Evolutionary conservation across 2,113 vertebrate genomes (phyloP).

Genomic region (Emydocephalus ijimae): DNA sequence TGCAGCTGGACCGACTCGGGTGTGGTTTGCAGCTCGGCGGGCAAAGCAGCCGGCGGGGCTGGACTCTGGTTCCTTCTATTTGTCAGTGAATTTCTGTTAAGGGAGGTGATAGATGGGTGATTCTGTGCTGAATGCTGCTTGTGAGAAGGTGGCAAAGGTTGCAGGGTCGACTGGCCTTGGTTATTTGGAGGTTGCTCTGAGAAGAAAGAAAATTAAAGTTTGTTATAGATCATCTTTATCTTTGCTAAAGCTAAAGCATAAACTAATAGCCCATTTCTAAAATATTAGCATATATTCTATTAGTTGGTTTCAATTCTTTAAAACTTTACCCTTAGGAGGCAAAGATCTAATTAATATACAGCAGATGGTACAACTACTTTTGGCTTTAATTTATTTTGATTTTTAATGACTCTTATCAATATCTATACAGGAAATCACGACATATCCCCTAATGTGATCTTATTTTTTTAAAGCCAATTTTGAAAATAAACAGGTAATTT

Average conservation of each 20-base stretch:
- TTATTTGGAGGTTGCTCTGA: conserved; percentile 87
- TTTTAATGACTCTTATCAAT: conserved; percentile 74
- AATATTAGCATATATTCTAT: conserved; percentile 74
- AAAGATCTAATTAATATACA: conserved; percentile 78
- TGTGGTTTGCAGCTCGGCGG: conserved; percentile 97
- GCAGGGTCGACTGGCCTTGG: conserved; percentile 87
- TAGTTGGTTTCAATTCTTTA: conserved; percentile 67
- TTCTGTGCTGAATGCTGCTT: conserved; percentile 85
- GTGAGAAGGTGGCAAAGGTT: conserved; percentile 87
- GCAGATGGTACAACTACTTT: conserved; percentile 79
- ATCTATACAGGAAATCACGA: conserved; percentile 76
- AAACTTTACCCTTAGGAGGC: conserved; percentile 76
- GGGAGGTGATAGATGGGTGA: conserved; percentile 89
- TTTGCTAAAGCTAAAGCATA: conserved; percentile 51
- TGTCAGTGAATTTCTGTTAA: conserved; percentile 94
- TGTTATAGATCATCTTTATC: conserved; percentile 46
- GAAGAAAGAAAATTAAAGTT: conserved; percentile 59
- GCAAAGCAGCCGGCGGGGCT: conserved; percentile 91
- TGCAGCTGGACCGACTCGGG: conserved; percentile 99
- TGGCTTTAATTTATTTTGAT: conserved; percentile 68
- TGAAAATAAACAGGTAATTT: conserved; percentile 80
- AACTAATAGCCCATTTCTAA: conserved; percentile 56
- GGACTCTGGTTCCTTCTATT: conserved; percentile 95
- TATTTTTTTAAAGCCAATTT: conserved; percentile 71
- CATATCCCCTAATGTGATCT: conserved; percentile 70